phyloP scores from a whole-genome alignment of 2,797 vertebrate genomes.

The Pristis pectinata region DNA sequence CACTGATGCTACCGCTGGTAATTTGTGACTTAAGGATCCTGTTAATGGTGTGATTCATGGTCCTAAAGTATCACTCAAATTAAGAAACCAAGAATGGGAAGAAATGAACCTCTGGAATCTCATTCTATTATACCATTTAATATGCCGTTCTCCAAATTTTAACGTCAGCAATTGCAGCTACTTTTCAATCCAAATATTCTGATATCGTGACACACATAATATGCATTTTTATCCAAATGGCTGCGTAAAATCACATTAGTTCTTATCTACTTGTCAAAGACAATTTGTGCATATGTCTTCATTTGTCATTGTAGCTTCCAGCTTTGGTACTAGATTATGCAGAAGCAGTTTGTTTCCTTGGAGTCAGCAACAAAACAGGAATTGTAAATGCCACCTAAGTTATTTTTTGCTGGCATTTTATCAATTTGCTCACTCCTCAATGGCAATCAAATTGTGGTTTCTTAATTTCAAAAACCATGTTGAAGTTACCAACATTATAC shows the following conservation, averaged over 20 bases:
- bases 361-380: neutral
- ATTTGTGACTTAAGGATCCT: neutral
- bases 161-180: conserved; percentile 2
- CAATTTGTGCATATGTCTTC: neutral
- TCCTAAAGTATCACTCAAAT: neutral
- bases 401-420: neutral
- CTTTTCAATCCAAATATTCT: neutral
- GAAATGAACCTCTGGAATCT: neutral
- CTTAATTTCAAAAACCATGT: neutral
- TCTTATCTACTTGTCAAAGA: neutral
- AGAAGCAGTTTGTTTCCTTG: neutral
- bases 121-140: neutral
- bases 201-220: neutral
- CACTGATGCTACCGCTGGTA: neutral
- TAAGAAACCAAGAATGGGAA: neutral
- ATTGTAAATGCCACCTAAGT: neutral
- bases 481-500: neutral
- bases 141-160: neutral
- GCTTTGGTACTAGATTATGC: neutral
- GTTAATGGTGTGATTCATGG: neutral
- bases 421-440: neutral
- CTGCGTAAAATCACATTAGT: neutral
- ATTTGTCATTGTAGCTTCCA: neutral
- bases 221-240: neutral
- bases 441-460: neutral